A percentile compares a stretch with the other conserved stretches of the same genome.
Conservation (phyloP, 2,888 invertebrate genomes). For the Drosophila mercatorum region DNA sequence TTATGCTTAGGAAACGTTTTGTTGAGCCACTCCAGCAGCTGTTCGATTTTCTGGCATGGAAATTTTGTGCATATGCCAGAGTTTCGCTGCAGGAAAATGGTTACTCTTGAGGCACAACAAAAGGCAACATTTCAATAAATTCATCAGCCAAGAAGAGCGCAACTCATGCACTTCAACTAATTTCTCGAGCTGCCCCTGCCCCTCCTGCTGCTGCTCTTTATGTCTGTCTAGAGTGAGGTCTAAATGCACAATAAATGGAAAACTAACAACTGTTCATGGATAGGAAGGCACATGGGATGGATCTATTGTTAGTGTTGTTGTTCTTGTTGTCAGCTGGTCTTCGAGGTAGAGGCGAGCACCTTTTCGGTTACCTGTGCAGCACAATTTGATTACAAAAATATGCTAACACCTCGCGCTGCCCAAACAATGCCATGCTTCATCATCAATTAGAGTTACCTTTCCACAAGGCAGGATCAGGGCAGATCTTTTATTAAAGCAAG, state of each 20-base stretch:
- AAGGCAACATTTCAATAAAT: slow-evolving; percentile 72
- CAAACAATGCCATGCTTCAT: slow-evolving; percentile 71
- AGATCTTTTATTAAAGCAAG: slow-evolving; percentile 9
- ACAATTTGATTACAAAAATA: slow-evolving; percentile 77
- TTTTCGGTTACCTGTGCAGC: slow-evolving; percentile 61
- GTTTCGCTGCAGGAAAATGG: slow-evolving; percentile 10
- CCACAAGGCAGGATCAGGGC: slow-evolving; percentile 70
- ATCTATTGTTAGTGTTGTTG: slow-evolving; percentile 41
- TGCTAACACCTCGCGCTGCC: slow-evolving; percentile 73
- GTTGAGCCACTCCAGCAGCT: slow-evolving; percentile 60
- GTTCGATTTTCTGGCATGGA: slow-evolving; percentile 65
- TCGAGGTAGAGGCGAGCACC: slow-evolving; percentile 20
- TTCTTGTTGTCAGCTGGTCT: slow-evolving; percentile 62
- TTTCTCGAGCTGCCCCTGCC: slow-evolving; percentile 39
- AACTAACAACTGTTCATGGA: slow-evolving; percentile 67
- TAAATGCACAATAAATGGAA: slow-evolving; percentile 76
- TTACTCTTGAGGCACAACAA: slow-evolving; percentile 31
- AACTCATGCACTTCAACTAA: slow-evolving; percentile 75
- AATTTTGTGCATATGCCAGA: slow-evolving; percentile 61
- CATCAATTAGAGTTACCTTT: slow-evolving; percentile 80
- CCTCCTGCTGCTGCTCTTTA: too few relatives aligned
- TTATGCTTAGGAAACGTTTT: slow-evolving; percentile 1
- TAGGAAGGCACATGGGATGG: slow-evolving; percentile 11
- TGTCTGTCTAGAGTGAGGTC: not conserved
- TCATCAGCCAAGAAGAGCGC: slow-evolving; percentile 53